phyloP scores from a whole-genome alignment of 1,140 invertebrate species.

The Rhysida immarginata region DNA sequence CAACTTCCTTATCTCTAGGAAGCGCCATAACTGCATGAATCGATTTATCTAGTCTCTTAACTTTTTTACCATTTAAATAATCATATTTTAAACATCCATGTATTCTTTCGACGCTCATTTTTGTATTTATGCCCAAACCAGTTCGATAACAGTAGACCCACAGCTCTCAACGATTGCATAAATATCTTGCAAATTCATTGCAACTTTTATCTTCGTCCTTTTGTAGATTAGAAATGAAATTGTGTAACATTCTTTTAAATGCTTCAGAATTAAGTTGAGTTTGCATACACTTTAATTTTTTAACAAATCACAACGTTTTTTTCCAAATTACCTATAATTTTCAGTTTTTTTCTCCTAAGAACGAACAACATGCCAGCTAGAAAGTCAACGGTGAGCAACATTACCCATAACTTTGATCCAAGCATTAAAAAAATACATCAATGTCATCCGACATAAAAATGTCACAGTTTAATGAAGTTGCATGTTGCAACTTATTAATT shows the following conservation, averaged over 20 bases:
- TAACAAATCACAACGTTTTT: background rate
- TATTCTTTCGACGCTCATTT: background rate
- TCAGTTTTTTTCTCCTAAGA: background rate
- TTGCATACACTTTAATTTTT: background rate
- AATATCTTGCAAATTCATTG: background rate
- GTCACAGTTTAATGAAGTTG: background rate
- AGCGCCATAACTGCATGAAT: background rate
- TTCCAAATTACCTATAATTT: background rate
- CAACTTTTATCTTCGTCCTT: background rate
- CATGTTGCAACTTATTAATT: no score
- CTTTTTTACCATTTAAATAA: background rate
- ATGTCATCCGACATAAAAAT: background rate
- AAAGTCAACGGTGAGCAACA: background rate
- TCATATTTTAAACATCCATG: background rate
- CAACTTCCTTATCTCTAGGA: background rate
- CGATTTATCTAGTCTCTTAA: background rate
- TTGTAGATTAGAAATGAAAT: background rate
- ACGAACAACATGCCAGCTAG: background rate
- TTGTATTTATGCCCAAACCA: background rate
- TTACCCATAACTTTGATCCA: background rate
- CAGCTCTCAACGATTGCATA: background rate
- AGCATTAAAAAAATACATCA: background rate
- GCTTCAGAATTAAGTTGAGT: background rate
- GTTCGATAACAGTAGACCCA: background rate
- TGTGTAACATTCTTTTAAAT: background rate